Conservation (phyloP, 2,113 vertebrate genomes). For the Thermophis baileyi region DNA sequence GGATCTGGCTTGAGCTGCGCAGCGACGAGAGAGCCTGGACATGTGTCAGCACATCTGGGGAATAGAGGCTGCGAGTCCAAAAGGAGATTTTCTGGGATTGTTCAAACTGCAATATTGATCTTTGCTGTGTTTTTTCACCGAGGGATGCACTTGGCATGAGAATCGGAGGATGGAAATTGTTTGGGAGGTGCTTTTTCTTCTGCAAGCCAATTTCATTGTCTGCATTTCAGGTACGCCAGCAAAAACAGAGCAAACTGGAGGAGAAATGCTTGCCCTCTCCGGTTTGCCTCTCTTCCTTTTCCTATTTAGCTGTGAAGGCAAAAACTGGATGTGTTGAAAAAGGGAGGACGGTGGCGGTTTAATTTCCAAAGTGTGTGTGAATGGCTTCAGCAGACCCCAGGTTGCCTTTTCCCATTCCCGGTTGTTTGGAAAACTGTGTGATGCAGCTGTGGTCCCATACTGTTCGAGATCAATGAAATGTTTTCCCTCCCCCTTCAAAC, state of each 20-base stretch:
- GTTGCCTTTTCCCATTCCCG: background rate
- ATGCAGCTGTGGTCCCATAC: background rate
- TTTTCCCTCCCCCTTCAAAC: background rate
- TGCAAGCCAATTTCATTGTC: constrained; percentile 95
- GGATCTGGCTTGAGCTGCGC: constrained; percentile 61
- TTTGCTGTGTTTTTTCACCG: constrained; percentile 74
- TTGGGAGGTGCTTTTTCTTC: constrained; percentile 96
- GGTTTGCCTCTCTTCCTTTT: background rate
- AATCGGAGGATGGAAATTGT: constrained; percentile 96
- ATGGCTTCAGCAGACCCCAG: background rate
- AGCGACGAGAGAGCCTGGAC: constrained; percentile 71
- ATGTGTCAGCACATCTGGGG: constrained; percentile 86
- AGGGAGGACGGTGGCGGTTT: background rate
- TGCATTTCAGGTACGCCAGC: constrained; percentile 87
- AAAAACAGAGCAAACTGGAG: background rate
- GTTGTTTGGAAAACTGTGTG: background rate
- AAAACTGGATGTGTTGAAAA: background rate
- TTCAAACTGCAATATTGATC: constrained; percentile 82
- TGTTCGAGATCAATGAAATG: background rate
- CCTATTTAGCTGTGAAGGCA: background rate
- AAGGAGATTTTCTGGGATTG: constrained; percentile 78
- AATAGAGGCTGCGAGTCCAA: constrained; percentile 80
- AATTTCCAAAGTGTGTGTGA: background rate
- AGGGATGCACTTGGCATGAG: constrained; percentile 96
- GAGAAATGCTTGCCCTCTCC: background rate